Evolutionary conservation across 2,888 invertebrate species (phyloP).

Genomic region (Acrobasis repandana): DNA sequence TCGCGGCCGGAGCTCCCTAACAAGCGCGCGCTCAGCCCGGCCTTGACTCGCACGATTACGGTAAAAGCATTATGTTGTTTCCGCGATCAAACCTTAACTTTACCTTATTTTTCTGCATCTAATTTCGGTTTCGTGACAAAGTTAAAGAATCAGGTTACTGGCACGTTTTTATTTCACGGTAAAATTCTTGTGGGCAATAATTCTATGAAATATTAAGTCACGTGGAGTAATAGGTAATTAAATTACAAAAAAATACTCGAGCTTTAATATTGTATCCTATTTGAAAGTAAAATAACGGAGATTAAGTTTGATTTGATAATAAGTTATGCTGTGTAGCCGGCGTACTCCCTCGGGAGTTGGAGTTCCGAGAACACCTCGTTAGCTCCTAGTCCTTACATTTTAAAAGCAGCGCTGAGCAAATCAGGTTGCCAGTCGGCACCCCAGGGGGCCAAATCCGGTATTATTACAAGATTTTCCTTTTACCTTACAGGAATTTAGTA

Average conservation of each 20-base stretch:
- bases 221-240: no score
- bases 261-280: no score
- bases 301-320: no score
- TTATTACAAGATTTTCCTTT: no score
- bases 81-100: background rate
- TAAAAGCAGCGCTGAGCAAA: background rate
- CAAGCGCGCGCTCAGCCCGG: background rate
- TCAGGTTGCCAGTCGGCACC: background rate
- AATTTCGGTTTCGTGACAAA: background rate
- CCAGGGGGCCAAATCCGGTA: no score
- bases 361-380: slow-evolving; percentile 1
- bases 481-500: no score
- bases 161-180: background rate
- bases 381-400: background rate
- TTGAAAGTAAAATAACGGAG: no score
- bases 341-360: background rate
- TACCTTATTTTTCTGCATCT: background rate
- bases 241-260: no score
- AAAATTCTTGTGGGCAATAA: background rate
- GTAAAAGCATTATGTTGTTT: slow-evolving; percentile 6
- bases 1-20: background rate
- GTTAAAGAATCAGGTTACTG: background rate
- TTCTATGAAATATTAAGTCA: no score
- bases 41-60: slow-evolving; percentile 1
- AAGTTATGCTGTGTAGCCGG: background rate